phyloP scores from a whole-genome alignment of 2,888 invertebrate genomes.

The Panzeria rudis region DNA sequence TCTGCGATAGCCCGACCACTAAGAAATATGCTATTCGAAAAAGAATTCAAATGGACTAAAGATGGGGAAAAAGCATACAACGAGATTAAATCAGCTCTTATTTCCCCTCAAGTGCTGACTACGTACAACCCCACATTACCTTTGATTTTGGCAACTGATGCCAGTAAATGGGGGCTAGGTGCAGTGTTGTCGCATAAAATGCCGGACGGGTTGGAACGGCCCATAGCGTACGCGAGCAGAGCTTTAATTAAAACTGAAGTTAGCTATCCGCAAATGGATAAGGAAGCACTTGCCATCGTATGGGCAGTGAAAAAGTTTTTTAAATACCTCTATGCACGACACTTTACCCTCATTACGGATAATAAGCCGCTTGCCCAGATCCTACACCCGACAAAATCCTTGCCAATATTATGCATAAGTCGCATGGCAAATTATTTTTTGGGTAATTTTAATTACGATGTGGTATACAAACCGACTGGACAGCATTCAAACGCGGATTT shows the following conservation, averaged over 20 bases:
- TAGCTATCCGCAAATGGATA: no score
- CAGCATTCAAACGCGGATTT: background rate
- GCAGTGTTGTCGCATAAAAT: no score
- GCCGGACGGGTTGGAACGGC: no score
- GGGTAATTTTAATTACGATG: slow-evolving; percentile 22
- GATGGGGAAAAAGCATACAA: no score
- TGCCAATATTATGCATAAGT: slow-evolving; percentile 21
- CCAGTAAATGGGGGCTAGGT: no score
- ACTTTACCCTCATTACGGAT: slow-evolving; percentile 34
- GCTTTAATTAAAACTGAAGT: no score
- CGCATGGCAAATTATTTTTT: slow-evolving; percentile 52
- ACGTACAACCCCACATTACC: slow-evolving; percentile 19
- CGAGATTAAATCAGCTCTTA: slow-evolving; percentile 27
- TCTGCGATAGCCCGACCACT: slow-evolving; percentile 8
- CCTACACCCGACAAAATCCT: slow-evolving; percentile 6
- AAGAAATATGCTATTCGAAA: slow-evolving; percentile 26
- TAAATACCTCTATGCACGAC: no score
- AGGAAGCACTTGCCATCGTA: no score
- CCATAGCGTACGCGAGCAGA: no score
- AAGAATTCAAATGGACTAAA: slow-evolving; percentile 9
- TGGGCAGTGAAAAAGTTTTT: no score
- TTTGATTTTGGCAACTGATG: no score
- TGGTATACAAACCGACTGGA: background rate
- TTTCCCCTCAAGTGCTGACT: slow-evolving; percentile 27
- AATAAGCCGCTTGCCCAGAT: slow-evolving; percentile 36